Evolutionary conservation across 2,113 vertebrate species (phyloP), one percentile per base, ranked within the genome.

Genomic region (Gallinago paraguaiae): DNA sequence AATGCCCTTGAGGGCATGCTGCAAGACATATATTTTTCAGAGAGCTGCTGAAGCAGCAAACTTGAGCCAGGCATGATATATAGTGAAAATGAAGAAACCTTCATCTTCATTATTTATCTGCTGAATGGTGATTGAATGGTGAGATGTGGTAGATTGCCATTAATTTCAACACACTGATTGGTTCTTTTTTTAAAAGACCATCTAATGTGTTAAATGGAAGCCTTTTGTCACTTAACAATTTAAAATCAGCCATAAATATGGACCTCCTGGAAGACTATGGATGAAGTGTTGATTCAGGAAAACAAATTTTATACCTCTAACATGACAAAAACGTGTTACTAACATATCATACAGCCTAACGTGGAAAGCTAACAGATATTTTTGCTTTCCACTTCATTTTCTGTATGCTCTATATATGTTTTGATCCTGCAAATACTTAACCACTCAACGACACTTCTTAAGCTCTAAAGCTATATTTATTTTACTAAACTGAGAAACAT

Each of bases 11-110:
- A 94, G 79, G 60, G 43, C 27, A 78, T 41, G 17, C 28, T 64
- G 56, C 48, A 94, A 70, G 64, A 75, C 23, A 27, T 63, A 70
- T 50, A 39, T 88, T 94, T 94, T 79, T 84, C 85, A 82, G 60
- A 88, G 71, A 88, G 56, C 30, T 95, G 92, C 72, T 96, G 95
- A 96, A 94, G 90, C 24, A 1, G 88, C 88, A 94, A 53, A 93
- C 27, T 64, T 82, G 43, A 95, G 39, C 39, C 64, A 80, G 22
- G 20, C 14, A 30, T 83, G 82, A 95, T 92, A 15, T 39, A 92
- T 19, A 65, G 28, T 23, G 65, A 94, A 96, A 92, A 88, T 41
- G 64, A 37, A 83, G 51, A 90, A 95, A 88, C 17, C 71, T 92
- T 90, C 43, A 86, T 93, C 92, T 94, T 87, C 72, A 45, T 90